Evolutionary conservation across 2,888 invertebrate species (phyloP), one percentile per base, ranked within the genome.

Genomic region (Chouioia cunea): DNA sequence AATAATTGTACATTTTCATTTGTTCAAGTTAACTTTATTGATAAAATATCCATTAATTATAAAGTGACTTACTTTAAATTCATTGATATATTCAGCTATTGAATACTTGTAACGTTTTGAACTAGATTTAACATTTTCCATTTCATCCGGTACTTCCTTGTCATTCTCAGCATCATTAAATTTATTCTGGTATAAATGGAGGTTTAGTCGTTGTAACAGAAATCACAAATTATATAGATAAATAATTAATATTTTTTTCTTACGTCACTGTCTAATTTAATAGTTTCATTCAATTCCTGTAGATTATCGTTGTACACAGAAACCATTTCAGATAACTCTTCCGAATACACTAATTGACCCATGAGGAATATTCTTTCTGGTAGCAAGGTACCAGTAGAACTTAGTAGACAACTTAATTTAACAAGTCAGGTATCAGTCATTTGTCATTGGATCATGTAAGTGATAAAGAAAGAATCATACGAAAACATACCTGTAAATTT

Each of bases 251-350:
- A n/a, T 18, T 50, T 52, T 43, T 36, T 59, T 54, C 54, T 59
- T 23, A 71, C 67, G 4, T 6, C 48, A 48, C 4, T 22, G 48
- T 36, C 46, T 20, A 60, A 20, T 43, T 14, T 43, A 14, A 18
- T 50, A 46, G 12, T 27, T 6, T 50, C 4, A 36, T 36, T 36
- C 1, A 12, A 36, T 36, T 36, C 36, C 68, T 87, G 87, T 2
- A 89, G 84, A 82, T 91, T 90, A 36, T 83, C 83, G 80, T 90
- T 89, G 75, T 88, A 84, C 0, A 92, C 87, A 70, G 84, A 86
- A 76, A 90, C 90, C 78, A 89, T 89, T 62, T 87, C 85, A 70
- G 89, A 87, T 48, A 92, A 81, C 87, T 90, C 90, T 36, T 87
- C 81, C 4, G 91, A 90, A 76, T 88, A 84, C n/a, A 91, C 87